phyloP scores from a whole-genome alignment of 2,113 vertebrate species.

The Natator depressus region DNA sequence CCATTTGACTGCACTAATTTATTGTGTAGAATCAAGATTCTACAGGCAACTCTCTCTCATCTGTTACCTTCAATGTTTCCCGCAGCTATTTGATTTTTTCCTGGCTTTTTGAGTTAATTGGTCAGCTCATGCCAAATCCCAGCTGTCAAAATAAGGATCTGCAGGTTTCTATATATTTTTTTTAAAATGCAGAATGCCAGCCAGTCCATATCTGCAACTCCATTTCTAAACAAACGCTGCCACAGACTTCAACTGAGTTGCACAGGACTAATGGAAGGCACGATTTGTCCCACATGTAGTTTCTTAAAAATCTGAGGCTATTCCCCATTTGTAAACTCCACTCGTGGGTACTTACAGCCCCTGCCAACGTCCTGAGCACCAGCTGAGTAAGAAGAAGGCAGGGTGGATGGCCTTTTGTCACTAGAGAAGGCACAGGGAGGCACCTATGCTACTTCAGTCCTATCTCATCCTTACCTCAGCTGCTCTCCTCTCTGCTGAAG shows the following conservation, averaged over 20 bases:
- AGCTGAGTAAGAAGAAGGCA: background rate
- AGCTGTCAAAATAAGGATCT: background rate
- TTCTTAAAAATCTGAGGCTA: background rate
- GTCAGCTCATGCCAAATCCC: slow-evolving; percentile 27
- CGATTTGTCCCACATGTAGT: background rate
- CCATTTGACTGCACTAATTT: slow-evolving; percentile 21
- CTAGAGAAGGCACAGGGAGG: background rate
- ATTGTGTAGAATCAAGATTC: slow-evolving; percentile 33
- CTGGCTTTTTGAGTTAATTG: slow-evolving; percentile 43
- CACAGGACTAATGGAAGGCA: background rate
- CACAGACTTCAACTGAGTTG: background rate
- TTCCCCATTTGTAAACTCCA: background rate
- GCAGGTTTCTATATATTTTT: background rate
- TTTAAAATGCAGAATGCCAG: background rate
- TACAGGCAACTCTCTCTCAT: slow-evolving; percentile 19
- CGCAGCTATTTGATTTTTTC: slow-evolving; percentile 51
- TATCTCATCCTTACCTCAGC: background rate
- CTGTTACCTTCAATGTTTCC: slow-evolving; percentile 47
- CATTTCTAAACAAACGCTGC: slow-evolving; percentile 1
- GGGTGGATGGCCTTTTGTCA: background rate
- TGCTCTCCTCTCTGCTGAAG: background rate
- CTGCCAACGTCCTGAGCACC: background rate
- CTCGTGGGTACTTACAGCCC: background rate
- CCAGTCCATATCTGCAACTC: background rate
- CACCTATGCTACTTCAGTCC: background rate